Evolutionary conservation across 2,113 vertebrate species (phyloP), one percentile per base, ranked within the genome.

Genomic region (Erpornis zantholeuca): DNA sequence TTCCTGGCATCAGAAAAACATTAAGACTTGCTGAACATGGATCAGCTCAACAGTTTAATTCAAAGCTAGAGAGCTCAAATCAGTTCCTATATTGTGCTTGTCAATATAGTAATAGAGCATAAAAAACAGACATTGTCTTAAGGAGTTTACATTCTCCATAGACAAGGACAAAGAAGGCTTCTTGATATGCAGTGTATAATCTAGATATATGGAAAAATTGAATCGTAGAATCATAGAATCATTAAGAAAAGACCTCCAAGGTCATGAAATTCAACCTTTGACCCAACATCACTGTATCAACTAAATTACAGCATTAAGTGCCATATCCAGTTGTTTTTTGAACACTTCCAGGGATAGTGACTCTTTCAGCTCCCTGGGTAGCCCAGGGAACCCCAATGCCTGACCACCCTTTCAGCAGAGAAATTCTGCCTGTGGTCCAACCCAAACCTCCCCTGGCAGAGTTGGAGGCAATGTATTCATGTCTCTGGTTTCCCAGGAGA

Each of bases 1-100:
- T 92, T 78, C 40, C 73, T 97, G 95, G 84, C 78, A 82, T 31
- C 60, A 78, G 42, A 88, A 63, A 70, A 75, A 79, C 5, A 6
- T 35, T 64, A 86, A 77, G 38, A 82, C 25, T 77, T 86, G 64
- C 65, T 93, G 73, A 87, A 86, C 80, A 57, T 53, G 64, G 63
- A 92, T 86, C 63, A 80, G 49, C 54, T 88, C 83, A 94, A 83
- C 50, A 66, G 76, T 81, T 94, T 86, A 49, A 89, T 92, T 96
- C 77, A 86, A 83, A 95, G 68, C 86, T 73, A 63, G 69, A 95
- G 80, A 81, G 60, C 90, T 92, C 50, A 93, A 90, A 93, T 93
- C 86, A 94, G 56, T 76, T 88, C 86, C 27, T 80, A n/a, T 93
- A 83, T 92, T 94, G 79, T 94, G 45, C n/a, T 59, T 76, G 35